phyloP scores from a whole-genome alignment of 2,797 vertebrate genomes.

The Mus spretus region DNA sequence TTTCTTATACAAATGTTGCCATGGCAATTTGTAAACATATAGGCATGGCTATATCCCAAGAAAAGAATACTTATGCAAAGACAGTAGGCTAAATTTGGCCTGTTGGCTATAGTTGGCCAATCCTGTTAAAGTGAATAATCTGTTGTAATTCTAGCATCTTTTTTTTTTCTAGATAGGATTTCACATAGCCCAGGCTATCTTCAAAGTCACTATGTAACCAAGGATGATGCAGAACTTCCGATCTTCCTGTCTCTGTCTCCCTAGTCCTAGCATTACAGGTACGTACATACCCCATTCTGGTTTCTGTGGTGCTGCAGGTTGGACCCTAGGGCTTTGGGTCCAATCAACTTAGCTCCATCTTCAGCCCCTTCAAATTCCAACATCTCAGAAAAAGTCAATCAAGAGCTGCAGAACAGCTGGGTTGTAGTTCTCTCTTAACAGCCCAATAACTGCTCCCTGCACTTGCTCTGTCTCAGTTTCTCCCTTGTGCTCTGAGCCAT shows the following conservation, averaged over 20 bases:
- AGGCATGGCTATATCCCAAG: background rate
- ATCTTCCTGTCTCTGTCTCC: background rate
- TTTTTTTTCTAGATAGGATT: background rate
- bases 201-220: background rate
- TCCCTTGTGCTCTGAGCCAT: background rate
- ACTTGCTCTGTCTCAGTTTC: background rate
- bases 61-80: background rate
- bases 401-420: background rate
- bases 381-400: background rate
- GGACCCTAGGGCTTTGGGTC: background rate
- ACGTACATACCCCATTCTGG: too few species aligned
- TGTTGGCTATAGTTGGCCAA: background rate
- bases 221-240: background rate
- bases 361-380: background rate
- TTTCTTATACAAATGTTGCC: background rate
- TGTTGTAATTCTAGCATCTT: background rate
- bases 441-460: background rate
- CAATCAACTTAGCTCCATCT: background rate
- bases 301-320: background rate
- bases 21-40: background rate
- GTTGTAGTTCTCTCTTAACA: background rate
- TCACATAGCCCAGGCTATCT: background rate
- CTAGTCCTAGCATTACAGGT: background rate
- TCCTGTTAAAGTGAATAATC: background rate
- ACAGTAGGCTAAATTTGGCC: background rate